Evolutionary conservation across 1,140 invertebrate genomes (phyloP).

Genomic region (Microplitis demolitor): DNA sequence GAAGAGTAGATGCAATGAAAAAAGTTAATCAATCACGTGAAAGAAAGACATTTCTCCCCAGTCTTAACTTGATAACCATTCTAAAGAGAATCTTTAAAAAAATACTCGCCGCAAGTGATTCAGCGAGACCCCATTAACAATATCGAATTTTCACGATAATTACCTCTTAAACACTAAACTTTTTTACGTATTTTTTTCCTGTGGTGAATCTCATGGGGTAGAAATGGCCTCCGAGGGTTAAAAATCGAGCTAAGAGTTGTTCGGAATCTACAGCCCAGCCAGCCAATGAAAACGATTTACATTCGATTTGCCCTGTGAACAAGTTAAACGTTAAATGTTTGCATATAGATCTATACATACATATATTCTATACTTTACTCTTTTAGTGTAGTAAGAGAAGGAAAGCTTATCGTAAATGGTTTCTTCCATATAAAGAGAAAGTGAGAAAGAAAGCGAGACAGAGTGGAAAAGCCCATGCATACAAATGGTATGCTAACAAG

Average conservation of each 20-base stretch:
- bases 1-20: constrained; percentile 40
- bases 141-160: constrained; percentile 11
- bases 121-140: constrained; percentile 7
- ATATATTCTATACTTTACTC: not conserved
- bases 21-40: constrained; percentile 62
- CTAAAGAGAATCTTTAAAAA: constrained; percentile 3
- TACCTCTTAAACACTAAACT: constrained; percentile 26
- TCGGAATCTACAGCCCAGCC: not conserved
- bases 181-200: constrained; percentile 1
- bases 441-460: constrained; percentile 40
- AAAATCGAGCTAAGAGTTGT: not conserved
- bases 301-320: constrained; percentile 51
- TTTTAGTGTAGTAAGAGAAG: too few species aligned
- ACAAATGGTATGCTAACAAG: constrained; percentile 59
- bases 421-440: too few species aligned
- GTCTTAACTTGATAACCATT: not conserved
- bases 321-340: constrained; percentile 53
- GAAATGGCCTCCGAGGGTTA: not conserved
- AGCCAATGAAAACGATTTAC: constrained; percentile 43
- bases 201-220: not conserved
- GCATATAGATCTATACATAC: constrained; percentile 31
- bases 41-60: constrained; percentile 22
- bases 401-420: too few species aligned
- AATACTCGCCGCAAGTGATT: not conserved
- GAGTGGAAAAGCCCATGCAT: constrained; percentile 52